Evolutionary conservation across 2,888 invertebrate genomes (phyloP), one percentile per base, ranked within the genome.

Genomic region (Boloria selene): DNA sequence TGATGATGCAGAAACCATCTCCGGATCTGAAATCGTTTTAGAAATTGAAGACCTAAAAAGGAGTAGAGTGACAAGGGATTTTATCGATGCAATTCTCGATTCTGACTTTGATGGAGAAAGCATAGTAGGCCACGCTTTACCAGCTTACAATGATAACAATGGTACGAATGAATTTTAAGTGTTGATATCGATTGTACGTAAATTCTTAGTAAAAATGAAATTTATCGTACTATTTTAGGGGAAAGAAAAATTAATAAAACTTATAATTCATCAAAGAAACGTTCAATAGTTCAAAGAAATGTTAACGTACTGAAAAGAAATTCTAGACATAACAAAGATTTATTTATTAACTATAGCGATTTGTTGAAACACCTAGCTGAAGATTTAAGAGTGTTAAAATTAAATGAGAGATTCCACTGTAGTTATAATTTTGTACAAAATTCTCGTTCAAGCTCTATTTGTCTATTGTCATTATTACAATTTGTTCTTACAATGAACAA

Each of bases 71-170:
- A 87, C 88, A 14, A 86, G 80, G 73, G 87, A 88, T 72, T 92
- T 92, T 72, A 72, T 91, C 67, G 88, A 90, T 60, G 88, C 90
- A 66, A 87, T 92, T 71, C 79, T 92, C 49, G 91, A 91, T 70
- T 81, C 83, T 3, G 90, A 90, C 62, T 70, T 78, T 6, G 72
- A 75, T n/a, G 73, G 78, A 59, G 87, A 87, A 75, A 82, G 74
- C 74, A 76, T 49, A 26, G 54, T 65, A 22, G 64, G 61, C 17
- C 49, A 69, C 58, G 18, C 58, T 47, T 54, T 64, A 14, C 49
- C 60, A 42, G 45, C 61, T 52, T 16, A 63, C 45, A 68, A 71
- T 69, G 70, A 62, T 54, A 60, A 31, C 18, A 67, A 68, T 17
- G 66, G 61, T 64, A 67, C 45, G 47, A 16, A 52, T 38, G 38